Evolutionary conservation across 2,113 vertebrate species (phyloP), one percentile per base, ranked within the genome.

Genomic region (Pterocles burchelli): DNA sequence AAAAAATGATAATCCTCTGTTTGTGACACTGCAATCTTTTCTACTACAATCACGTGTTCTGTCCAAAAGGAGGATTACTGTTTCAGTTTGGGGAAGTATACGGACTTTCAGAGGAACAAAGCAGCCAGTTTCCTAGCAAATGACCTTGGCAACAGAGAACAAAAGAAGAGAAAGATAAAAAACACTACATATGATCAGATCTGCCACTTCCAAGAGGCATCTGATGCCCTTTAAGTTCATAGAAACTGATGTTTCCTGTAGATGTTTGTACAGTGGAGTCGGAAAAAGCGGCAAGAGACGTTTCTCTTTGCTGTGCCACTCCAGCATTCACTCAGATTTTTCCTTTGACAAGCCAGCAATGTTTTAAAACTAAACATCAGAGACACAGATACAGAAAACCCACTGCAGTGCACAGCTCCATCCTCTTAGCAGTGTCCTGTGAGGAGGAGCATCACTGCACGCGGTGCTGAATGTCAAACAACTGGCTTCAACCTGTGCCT

Each of bases 11-110:
- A 96, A 96, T 96, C 90, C 90, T 81, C 65, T 92, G 85, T 93
- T 94, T 96, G 90, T 93, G 90, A 90, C 82, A 94, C 5, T 67
- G 92, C 92, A 95, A 96, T 96, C 21, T 84, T 96, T 96, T 93
- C 83, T 81, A 67, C 90, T 68, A 67, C 68, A 92, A 81, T 93
- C 72, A 90, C 90, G 41, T 26, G 36, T 58, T 89, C 41, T 75
- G 61, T 67, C 85, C 85, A 74, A 85, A 92, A 88, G 59, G 43
- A 93, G 90, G 88, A 85, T 94, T 96, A 95, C 19, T 41, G 49
- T 51, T 84, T 89, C 75, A 7, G 10, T 85, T 78, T 65, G 33
- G 18, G 29, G 68, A 91, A 52, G 57, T 12, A 34, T 38, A 81
- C 1, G 3, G 62, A 85, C 51, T 48, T 96, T 28, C 28, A 13